phyloP scores from a whole-genome alignment of 2,797 vertebrate species.

The Denticeps clupeoides region DNA sequence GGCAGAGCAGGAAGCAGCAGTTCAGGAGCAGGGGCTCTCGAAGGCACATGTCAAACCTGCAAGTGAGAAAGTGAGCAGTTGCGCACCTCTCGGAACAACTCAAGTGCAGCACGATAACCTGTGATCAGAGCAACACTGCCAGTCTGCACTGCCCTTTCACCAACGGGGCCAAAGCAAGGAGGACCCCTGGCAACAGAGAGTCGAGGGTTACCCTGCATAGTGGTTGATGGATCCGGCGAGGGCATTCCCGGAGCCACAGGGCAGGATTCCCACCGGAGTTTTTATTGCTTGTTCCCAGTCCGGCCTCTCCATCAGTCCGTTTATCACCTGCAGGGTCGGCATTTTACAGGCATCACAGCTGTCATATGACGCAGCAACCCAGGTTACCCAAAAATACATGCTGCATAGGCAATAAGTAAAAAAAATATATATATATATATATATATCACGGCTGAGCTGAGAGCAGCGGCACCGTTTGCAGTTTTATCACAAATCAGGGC shows the following conservation, averaged over 20 bases:
- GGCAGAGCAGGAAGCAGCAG: constrained; percentile 81
- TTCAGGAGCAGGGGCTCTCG: constrained; percentile 81
- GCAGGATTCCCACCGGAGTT: constrained; percentile 77
- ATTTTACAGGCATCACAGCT: no score
- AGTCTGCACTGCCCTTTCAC: neutral
- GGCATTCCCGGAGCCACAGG: constrained; percentile 84
- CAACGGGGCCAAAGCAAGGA: no score
- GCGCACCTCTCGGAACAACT: no score
- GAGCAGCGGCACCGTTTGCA: no score
- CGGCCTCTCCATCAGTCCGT: constrained; percentile 76
- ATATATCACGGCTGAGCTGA: no score
- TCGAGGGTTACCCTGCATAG: constrained; percentile 65
- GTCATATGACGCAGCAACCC: no score
- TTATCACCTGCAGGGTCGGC: constrained; percentile 66
- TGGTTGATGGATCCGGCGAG: constrained; percentile 80
- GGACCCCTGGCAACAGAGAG: no score
- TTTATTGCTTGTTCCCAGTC: constrained; percentile 87
- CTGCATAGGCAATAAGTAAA: no score
- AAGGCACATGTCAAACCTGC: constrained; percentile 79
- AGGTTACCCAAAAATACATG: no score
- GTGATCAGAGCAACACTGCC: neutral
- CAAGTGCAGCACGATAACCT: no score
- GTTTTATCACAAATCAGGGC: no score
- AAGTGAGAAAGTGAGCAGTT: constrained; percentile 10
- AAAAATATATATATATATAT: no score